Conservation (phyloP, 2,797 vertebrate genomes). For the Halcyon smyrnensis region DNA sequence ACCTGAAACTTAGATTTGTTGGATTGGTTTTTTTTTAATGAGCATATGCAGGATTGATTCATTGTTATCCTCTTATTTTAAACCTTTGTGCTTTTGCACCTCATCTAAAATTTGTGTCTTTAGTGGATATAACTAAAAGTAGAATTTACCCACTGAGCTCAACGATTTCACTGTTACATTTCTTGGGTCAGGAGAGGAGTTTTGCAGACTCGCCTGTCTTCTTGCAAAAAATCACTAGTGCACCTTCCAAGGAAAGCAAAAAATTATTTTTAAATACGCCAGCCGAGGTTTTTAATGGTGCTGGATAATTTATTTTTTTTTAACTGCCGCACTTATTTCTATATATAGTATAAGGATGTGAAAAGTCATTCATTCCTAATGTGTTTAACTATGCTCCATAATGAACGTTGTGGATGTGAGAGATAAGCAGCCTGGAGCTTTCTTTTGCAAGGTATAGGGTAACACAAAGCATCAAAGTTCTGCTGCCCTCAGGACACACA, state of each 20-base stretch:
- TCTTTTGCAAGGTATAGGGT: slow-evolving; percentile 56
- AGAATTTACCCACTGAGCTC: neutral
- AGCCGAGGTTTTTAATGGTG: neutral
- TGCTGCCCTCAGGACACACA: slow-evolving; percentile 57
- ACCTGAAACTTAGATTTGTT: neutral
- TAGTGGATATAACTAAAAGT: neutral
- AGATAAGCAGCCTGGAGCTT: slow-evolving; percentile 67
- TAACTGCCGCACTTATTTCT: slow-evolving; percentile 2
- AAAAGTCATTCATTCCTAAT: slow-evolving; percentile 44
- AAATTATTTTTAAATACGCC: neutral
- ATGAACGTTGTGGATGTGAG: slow-evolving; percentile 53
- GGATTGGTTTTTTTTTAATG: neutral
- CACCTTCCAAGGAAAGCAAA: slow-evolving; percentile 42
- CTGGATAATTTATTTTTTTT: neutral
- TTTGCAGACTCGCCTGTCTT: slow-evolving; percentile 12
- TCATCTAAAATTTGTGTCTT: neutral
- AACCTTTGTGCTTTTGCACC: neutral
- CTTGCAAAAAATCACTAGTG: neutral
- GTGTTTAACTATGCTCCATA: slow-evolving; percentile 22
- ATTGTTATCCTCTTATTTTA: neutral
- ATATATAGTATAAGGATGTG: slow-evolving; percentile 24
- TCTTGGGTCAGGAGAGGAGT: neutral
- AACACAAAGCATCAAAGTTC: slow-evolving; percentile 57
- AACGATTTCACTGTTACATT: neutral
- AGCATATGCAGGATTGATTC: neutral